These are phyloP conservation scores for Paratilapia polleni DNA, from an alignment of 2,113 vertebrate genomes.

Conservation along the genomic window DNA sequence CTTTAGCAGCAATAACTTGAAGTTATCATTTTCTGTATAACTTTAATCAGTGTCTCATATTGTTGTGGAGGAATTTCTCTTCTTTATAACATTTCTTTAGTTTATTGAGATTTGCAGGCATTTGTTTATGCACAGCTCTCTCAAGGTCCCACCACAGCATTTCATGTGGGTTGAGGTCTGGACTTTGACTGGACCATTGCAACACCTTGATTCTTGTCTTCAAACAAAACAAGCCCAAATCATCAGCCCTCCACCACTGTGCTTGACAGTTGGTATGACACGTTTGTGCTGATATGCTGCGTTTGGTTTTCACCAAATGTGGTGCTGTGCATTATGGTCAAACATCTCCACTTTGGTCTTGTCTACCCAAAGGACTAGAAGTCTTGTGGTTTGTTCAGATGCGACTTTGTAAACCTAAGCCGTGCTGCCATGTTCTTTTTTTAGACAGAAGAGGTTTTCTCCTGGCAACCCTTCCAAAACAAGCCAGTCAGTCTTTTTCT, in stretches of 20 bases:
- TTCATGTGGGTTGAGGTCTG: not conserved
- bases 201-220: not conserved
- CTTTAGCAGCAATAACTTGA: too few relatives aligned
- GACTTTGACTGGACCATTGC: not conserved
- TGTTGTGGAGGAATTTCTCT: not conserved
- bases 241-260: not conserved
- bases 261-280: not conserved
- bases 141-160: not conserved
- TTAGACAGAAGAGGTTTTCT: not conserved
- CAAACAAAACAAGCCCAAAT: rapidly evolving
- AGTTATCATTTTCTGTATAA: too few relatives aligned
- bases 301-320: not conserved
- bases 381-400: not conserved
- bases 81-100: too few relatives aligned
- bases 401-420: not conserved
- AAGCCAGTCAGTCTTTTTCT: not conserved
- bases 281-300: too few relatives aligned
- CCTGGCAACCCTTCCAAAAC: not conserved
- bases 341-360: not conserved
- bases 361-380: not conserved
- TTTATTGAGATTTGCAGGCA: not conserved
- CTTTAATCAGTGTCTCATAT: too few relatives aligned
- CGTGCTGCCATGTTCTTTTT: not conserved
- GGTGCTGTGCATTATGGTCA: not conserved
- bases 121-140: not conserved